Conservation (phyloP, 2,113 vertebrate species). For the Gadus chalcogrammus region DNA sequence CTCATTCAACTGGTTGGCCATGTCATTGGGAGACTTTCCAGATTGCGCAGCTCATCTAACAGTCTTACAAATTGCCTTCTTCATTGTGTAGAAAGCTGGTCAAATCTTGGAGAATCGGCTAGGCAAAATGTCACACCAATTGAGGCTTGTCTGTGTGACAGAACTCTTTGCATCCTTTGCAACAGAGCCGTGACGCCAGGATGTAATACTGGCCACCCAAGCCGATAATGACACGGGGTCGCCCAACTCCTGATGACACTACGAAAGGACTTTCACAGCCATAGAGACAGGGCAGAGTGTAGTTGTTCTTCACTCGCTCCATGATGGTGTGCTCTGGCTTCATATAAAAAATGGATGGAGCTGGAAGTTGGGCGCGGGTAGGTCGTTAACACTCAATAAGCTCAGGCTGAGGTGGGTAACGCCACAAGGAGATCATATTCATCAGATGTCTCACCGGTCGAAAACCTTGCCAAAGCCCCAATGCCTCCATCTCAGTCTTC, state of each 20-base stretch:
- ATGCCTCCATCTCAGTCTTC: slow-evolving; percentile 15
- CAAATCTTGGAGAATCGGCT: slow-evolving; percentile 19
- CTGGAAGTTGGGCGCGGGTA: slow-evolving; percentile 28
- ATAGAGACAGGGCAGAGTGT: slow-evolving; percentile 13
- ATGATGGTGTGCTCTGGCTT: slow-evolving; percentile 26
- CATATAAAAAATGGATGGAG: slow-evolving; percentile 31
- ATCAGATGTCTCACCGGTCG: slow-evolving; percentile 7
- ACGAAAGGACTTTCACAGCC: slow-evolving; percentile 2
- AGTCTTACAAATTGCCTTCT: slow-evolving; percentile 32
- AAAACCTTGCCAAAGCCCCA: slow-evolving; percentile 19
- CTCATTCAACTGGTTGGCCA: slow-evolving; percentile 34
- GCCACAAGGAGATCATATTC: slow-evolving; percentile 28
- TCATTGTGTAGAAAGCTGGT: slow-evolving; percentile 14
- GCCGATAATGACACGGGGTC: slow-evolving; percentile 1
- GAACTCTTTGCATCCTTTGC: slow-evolving; percentile 10
- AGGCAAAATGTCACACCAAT: slow-evolving; percentile 22
- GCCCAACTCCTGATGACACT: neutral
- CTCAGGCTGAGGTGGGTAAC: neutral
- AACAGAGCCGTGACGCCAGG: slow-evolving; percentile 11
- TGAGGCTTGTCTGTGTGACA: slow-evolving; percentile 33
- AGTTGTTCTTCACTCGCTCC: slow-evolving; percentile 33
- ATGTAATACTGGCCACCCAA: slow-evolving; percentile 28
- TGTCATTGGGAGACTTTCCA: slow-evolving; percentile 22
- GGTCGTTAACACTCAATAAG: neutral
- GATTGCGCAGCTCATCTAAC: slow-evolving; percentile 23